Evolutionary conservation across 1,140 invertebrate genomes (phyloP), one percentile per base, ranked within the genome.

Genomic region (Drosophila sulfurigaster): DNA sequence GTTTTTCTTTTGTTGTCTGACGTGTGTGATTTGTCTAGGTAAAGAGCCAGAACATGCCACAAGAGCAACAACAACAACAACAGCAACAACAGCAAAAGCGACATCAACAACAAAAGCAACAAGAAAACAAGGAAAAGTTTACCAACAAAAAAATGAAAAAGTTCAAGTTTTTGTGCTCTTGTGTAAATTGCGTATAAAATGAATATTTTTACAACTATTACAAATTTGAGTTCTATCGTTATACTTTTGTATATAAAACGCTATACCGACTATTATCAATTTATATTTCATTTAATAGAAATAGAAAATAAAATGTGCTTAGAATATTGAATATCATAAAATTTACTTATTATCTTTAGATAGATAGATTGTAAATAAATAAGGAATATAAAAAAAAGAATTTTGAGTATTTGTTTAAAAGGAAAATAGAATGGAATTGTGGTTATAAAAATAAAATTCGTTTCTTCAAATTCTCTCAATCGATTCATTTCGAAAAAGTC

Each of bases 11-110:
- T 49, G 15, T 32, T 15, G 13, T 56, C 51, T 57, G 54, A 35
- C 49, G 56, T 76, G 68, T 88, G 69, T 74, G 78, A 90, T 88
- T 88, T 90, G 81, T 83, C 87, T 81, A 58, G 70, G 49, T 69
- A 62, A 62, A 68, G 43, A 69, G 56, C 30, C 43, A 30, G 25
- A 60, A 72, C 62, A 66, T 59, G 62, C 62, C 68, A 35, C 74
- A 73, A 15, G 35, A 60, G n/a, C 49, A 56, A 8, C 28, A 63
- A 16, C 8, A 65, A 64, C 20, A 57, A 48, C 32, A 69, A 78
- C 66, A 58, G 52, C 62, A 69, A 56, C 41, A 59, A 30, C 45
- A 81, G 58, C 15, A 35, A 13, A 1, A 45, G 41, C 35, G 32
- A 58, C 54, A 59, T n/a, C 57, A 28, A 46, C 38, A 48, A 11